Base-by-base conservation (phyloP, 1,140 invertebrate genomes). In the Monomorium pharaonis region DNA sequence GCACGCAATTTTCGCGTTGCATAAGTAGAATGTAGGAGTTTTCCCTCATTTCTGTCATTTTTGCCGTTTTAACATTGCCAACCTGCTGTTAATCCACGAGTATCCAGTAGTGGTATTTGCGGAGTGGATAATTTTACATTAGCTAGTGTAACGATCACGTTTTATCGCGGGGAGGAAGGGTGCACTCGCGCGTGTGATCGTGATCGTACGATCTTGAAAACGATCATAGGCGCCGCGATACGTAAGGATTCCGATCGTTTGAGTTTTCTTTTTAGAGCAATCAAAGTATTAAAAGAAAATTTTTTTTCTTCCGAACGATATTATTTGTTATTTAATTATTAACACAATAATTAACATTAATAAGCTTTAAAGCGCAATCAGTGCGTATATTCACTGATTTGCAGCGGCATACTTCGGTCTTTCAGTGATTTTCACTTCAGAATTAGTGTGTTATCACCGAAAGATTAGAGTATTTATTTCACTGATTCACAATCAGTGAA, bases 41-140 rank as follows among this genome's bases (percentile, higher is more conserved):
- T 42, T 21, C 12, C 24, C 24, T 58, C 24, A 37, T 16, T 75
- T 18, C 30, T 21, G 49, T 18, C 42, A 9, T 44, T 44, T 44
- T 44, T 44, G 1, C 4, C 37, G 0, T 74, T 33, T 62, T 12
- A 24, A 80, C 47, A n/a, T 9, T 14, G 42, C 42, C 14, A 12
- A 44, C 42, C 33, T 3, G 27, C 27, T n/a, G 18, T 24, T 49
- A 58, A 58, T 6, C 65, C 44, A 9, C 7, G 6, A 51, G 51
- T 72, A 5, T 7, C 51, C 54, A 81, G 62, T 24, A 62, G 21
- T 30, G 4, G 37, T 14, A 30, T 72, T 83, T 72, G 78, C 24
- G 14, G 74, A 58, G 42, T 37, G 24, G 18, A 58, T 58, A 58
- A 24, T 83, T 83, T 58, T 74, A 83, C n/a, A n/a, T n/a, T 18